These are phyloP conservation scores for Cerastis rubricosa DNA, from an alignment of 2,888 invertebrate species.

Conservation along the genomic window DNA sequence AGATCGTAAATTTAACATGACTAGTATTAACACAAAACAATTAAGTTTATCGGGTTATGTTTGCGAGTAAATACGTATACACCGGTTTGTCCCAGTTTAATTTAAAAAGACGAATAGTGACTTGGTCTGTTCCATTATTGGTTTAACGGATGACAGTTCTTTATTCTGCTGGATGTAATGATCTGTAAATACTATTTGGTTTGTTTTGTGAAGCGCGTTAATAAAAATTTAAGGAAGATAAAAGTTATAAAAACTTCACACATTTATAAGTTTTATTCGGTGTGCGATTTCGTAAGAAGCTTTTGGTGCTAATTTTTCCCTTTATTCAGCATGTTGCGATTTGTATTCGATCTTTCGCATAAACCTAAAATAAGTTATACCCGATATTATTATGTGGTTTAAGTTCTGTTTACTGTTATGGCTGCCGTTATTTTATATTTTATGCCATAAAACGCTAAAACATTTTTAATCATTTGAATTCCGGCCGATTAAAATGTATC, in stretches of 20 bases:
- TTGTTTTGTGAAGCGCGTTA: conserved; percentile 46
- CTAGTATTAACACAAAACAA: conserved; percentile 47
- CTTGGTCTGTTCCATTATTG: conserved; percentile 71
- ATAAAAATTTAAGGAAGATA: conserved; percentile 42
- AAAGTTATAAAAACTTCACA: conserved; percentile 29
- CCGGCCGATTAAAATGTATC: conserved; percentile 15
- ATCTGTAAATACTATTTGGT: conserved; percentile 69
- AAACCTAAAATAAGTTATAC: conserved; percentile 19
- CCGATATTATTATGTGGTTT: conserved; percentile 5
- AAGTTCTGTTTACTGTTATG: conserved; percentile 22
- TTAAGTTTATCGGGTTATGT: conserved; percentile 65
- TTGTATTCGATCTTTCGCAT: conserved; percentile 13
- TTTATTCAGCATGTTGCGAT: conserved; percentile 1
- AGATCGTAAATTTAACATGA: conserved; percentile 48
- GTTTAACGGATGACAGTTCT: conserved; percentile 77
- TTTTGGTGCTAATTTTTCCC: conserved; percentile 22
- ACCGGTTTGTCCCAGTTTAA: conserved; percentile 75
- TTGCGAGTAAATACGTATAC: conserved; percentile 70
- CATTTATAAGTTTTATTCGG: conserved; percentile 29
- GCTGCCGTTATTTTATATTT: conserved; percentile 7
- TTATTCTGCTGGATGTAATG: conserved; percentile 68
- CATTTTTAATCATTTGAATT: conserved; percentile 9
- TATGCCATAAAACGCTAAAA: conserved; percentile 1
- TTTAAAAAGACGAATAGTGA: conserved; percentile 81
- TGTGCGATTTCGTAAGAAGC: conserved; percentile 24